Base-by-base conservation (phyloP, 2,888 invertebrate genomes). In the Lasioglossum zephyrum region DNA sequence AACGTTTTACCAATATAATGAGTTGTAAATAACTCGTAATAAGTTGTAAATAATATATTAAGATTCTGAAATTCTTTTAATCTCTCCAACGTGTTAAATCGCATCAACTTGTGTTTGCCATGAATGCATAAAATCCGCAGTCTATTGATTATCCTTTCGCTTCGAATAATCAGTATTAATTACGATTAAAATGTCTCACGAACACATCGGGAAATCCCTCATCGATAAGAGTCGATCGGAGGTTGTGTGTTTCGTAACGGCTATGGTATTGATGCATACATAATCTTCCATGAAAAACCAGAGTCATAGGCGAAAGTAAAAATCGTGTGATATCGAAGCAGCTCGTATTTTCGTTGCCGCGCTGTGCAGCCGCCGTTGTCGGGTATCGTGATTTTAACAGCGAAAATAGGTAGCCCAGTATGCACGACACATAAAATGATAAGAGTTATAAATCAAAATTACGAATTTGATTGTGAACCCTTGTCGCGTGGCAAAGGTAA, bases 401-500 rank as follows among this genome's bases (percentile, higher is more conserved):
- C 57, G 66, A 76, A 84, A 84, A 66, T 73, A 79, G 69, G 73
- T 60, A 74, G 73, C 41, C 66, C 49, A 18, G 73, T 79, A 60
- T 72, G 77, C 13, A 31, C 44, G 39, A 63, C 53, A 31, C 73
- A 73, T 78, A 77, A 86, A 87, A 82, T n/a, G 87, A 87, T 87
- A 87, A 86, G 82, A 57, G 79, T 75, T 86, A 77, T 87, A 87
- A 86, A 87, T 87, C 86, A 86, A 87, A 70, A 82, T 82, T 79
- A 77, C 77, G 86, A 86, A 87, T 87, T 87, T 82, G 86, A 86
- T 87, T 80, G 86, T 63, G 77, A 82, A 79, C 70, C 79, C 79
- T 80, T 87, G 87, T 87, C 86, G 87, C 87, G 86, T 87, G 87
- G 87, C 66, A 78, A 82, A 87, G 82, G 86, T 87, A 87, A 87